Evolutionary conservation across 2,113 vertebrate species (phyloP).

Genomic region (Ginglymostoma cirratum): DNA sequence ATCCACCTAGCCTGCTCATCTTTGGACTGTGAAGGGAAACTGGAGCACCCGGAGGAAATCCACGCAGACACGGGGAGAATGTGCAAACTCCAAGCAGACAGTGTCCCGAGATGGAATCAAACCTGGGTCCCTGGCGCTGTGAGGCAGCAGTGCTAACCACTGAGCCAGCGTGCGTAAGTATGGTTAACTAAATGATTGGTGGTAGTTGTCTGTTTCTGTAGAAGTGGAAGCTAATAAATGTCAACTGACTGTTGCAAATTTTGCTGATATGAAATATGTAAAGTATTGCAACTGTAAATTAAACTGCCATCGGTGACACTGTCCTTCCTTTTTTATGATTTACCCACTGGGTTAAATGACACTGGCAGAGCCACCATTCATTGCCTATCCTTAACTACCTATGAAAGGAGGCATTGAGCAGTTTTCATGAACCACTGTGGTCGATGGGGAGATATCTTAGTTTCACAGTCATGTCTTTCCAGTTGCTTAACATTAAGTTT

Average conservation of each 20-base stretch:
- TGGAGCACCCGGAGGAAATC: too few species aligned
- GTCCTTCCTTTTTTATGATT: background rate
- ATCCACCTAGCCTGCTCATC: too few species aligned
- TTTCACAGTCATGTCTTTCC: background rate
- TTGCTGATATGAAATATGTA: background rate
- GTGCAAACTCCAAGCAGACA: too few species aligned
- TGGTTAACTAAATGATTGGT: background rate
- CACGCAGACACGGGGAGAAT: too few species aligned
- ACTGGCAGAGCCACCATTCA: too few species aligned
- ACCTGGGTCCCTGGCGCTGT: too few species aligned
- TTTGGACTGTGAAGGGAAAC: too few species aligned
- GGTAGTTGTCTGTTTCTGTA: background rate
- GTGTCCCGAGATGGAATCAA: too few species aligned
- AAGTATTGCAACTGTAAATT: background rate
- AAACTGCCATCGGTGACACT: background rate
- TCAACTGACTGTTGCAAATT: background rate
- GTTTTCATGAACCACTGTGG: background rate
- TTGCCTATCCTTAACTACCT: too few species aligned
- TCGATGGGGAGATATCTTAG: background rate
- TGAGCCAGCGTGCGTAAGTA: slow-evolving; percentile 53
- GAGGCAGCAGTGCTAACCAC: too few species aligned
- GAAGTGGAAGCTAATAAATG: background rate
- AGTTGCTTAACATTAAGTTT: background rate
- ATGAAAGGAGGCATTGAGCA: too few species aligned
- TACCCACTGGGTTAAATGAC: too few species aligned